Evolutionary conservation across 2,888 invertebrate species (phyloP).

Genomic region (Epistrophe grossulariae): DNA sequence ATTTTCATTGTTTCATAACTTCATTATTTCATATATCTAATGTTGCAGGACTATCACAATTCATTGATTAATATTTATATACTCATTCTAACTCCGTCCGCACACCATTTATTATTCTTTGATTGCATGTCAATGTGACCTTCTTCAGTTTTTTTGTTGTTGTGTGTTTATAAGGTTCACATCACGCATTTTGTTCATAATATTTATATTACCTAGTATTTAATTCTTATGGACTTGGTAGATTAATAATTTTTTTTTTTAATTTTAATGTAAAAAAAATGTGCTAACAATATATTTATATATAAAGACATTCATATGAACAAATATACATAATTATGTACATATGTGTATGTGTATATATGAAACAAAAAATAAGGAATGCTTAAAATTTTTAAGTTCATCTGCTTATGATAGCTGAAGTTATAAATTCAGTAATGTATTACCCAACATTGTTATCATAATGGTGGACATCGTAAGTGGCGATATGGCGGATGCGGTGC

Average conservation of each 20-base stretch:
- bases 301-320: background rate
- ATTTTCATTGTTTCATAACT: background rate
- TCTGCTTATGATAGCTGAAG: constrained; percentile 78
- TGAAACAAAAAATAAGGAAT: constrained; percentile 44
- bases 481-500: constrained; percentile 82
- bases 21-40: background rate
- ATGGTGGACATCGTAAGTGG: constrained; percentile 81
- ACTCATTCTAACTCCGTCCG: background rate
- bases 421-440: constrained; percentile 81
- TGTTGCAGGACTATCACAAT: constrained; percentile 66
- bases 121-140: constrained; percentile 50
- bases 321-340: background rate
- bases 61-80: constrained; percentile 20
- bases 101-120: constrained; percentile 25
- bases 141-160: constrained; percentile 11
- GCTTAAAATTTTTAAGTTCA: constrained; percentile 36
- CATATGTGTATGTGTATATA: constrained; percentile 7
- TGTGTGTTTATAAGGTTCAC: background rate
- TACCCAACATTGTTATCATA: constrained; percentile 81
- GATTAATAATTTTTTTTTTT: constrained; percentile 16
- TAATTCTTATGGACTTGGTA: constrained; percentile 42
- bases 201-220: constrained; percentile 27
- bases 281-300: constrained; percentile 44
- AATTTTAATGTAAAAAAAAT: constrained; percentile 61
- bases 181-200: constrained; percentile 26